Evolutionary conservation across 2,797 vertebrate genomes (phyloP).

Genomic region (Hyperoplus immaculatus): DNA sequence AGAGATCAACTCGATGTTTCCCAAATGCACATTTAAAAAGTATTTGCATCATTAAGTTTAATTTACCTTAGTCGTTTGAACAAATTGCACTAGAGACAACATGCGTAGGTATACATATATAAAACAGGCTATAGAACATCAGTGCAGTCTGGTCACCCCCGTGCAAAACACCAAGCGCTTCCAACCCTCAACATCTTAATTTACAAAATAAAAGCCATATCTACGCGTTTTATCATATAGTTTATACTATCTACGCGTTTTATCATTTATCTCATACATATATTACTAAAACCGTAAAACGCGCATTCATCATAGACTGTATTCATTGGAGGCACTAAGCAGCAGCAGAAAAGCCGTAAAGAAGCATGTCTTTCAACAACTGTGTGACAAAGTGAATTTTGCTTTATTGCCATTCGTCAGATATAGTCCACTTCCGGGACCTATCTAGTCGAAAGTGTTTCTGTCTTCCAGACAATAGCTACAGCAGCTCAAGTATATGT

Average conservation of each 20-base stretch:
- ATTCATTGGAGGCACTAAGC: too few relatives aligned
- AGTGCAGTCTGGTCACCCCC: neutral
- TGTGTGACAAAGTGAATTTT: neutral
- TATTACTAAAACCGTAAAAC: too few relatives aligned
- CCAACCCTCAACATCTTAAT: neutral
- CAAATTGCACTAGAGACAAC: neutral
- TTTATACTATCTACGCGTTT: too few relatives aligned
- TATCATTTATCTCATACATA: too few relatives aligned
- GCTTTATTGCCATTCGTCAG: neutral
- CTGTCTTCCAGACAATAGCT: neutral
- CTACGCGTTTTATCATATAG: too few relatives aligned
- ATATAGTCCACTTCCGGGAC: neutral
- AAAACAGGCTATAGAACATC: neutral
- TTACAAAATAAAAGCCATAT: slow-evolving; percentile 22
- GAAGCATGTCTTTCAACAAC: too few relatives aligned
- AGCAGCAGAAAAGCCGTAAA: too few relatives aligned
- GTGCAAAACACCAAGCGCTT: neutral
- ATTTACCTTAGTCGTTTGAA: neutral
- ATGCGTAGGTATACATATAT: neutral
- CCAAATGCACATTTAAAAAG: neutral
- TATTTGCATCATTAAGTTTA: neutral
- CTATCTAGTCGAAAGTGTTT: neutral
- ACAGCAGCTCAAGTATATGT: too few relatives aligned
- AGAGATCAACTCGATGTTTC: neutral
- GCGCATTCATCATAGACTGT: too few relatives aligned